These are phyloP conservation scores for Atherinomorus stipes DNA, from an alignment of 2,113 vertebrate species.

Conservation along the genomic window DNA sequence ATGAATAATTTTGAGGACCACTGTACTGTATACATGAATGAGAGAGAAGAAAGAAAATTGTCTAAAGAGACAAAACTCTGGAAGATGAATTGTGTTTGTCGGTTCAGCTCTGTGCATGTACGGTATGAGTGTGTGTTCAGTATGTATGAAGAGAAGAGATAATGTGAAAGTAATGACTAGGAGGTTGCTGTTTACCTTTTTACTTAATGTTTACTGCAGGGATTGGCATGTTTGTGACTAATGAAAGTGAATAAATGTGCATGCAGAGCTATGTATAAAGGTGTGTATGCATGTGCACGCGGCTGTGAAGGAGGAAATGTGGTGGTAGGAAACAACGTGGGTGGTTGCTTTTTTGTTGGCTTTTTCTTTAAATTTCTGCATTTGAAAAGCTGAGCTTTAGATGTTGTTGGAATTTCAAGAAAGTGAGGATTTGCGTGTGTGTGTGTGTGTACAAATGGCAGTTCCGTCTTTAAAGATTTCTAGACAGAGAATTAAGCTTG, in stretches of 20 bases:
- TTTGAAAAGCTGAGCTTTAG: background rate
- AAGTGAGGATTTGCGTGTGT: background rate
- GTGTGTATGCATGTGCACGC: slow-evolving; percentile 6
- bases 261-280: background rate
- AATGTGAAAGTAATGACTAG: slow-evolving; percentile 54
- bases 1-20: too few species aligned
- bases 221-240: slow-evolving; percentile 39
- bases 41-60: background rate
- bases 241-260: slow-evolving; percentile 52
- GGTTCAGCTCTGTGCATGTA: slow-evolving; percentile 1
- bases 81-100: slow-evolving; percentile 24
- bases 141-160: slow-evolving; percentile 52
- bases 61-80: slow-evolving; percentile 20
- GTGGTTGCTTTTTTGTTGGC: background rate
- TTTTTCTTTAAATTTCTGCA: background rate
- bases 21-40: too few species aligned
- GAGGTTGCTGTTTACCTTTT: slow-evolving; percentile 47
- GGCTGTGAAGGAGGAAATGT: slow-evolving; percentile 2
- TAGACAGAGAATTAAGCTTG: background rate
- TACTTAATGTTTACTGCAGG: slow-evolving; percentile 45
- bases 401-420: background rate
- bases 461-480: background rate
- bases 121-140: slow-evolving; percentile 21
- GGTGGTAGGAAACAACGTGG: background rate
- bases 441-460: background rate